Percentiles rank a stretch among this genome's conserved stretches.
Evolutionary conservation across 1,140 invertebrate species (phyloP).

Genomic region (Drosophila virilis): DNA sequence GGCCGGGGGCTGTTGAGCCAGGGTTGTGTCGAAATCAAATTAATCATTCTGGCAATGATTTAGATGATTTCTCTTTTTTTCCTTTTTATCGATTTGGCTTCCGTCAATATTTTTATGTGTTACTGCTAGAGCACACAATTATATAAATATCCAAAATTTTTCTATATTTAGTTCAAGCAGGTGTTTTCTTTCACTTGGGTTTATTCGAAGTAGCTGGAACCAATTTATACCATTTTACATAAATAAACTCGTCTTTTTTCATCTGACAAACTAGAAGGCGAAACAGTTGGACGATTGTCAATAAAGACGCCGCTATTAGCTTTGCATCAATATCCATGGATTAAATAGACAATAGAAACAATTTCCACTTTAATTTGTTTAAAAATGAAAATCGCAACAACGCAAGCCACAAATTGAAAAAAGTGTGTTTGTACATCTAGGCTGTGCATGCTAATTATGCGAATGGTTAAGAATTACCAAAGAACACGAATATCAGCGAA

Average conservation of each 20-base stretch:
- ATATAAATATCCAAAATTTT: neutral
- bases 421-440: too few species aligned
- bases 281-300: too few species aligned
- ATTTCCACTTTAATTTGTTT: too few species aligned
- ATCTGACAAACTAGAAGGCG: too few species aligned
- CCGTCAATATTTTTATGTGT: conserved; percentile 16
- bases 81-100: conserved; percentile 40
- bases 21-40: conserved; percentile 54
- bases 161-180: conserved; percentile 9
- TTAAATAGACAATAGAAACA: too few species aligned
- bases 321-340: too few species aligned
- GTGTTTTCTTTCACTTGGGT: conserved; percentile 14
- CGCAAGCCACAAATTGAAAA: too few species aligned
- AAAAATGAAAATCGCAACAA: too few species aligned
- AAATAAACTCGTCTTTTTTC: neutral
- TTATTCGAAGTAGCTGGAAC: conserved; percentile 2
- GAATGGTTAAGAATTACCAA: too few species aligned
- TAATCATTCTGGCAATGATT: conserved; percentile 70
- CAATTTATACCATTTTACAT: neutral
- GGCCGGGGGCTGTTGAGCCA: conserved; percentile 25
- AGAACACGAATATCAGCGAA: too few species aligned
- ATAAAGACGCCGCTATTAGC: too few species aligned
- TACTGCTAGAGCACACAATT: conserved; percentile 9
- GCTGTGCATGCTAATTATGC: too few species aligned
- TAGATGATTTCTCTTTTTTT: conserved; percentile 29